Conservation (phyloP, 2,888 invertebrate genomes). For the Orchestes rusci region DNA sequence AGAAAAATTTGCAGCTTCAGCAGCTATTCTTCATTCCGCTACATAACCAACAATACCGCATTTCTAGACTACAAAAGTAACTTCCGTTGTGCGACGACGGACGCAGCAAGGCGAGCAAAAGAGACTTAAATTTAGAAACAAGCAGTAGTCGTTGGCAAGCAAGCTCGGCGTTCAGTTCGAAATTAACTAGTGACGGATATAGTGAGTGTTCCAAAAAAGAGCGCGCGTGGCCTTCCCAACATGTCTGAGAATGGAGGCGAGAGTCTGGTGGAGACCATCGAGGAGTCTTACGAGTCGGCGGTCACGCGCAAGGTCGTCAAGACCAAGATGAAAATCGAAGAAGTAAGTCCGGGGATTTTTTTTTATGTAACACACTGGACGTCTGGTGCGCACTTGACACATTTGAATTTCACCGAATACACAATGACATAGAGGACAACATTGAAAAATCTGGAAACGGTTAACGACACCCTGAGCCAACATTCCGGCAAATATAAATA, state of each 20-base stretch:
- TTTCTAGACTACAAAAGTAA: constrained; percentile 27
- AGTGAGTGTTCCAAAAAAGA: constrained; percentile 12
- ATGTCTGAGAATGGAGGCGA: constrained; percentile 24
- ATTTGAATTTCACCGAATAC: no score
- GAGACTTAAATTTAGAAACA: constrained; percentile 36
- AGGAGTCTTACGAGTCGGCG: constrained; percentile 62
- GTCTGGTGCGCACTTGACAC: no score
- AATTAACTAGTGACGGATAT: constrained; percentile 23
- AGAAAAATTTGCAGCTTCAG: no score
- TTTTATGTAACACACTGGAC: constrained; percentile 25
- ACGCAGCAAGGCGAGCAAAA: no score
- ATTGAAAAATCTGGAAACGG: no score
- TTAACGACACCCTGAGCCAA: no score
- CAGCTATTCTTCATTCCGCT: no score
- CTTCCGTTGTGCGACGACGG: constrained; percentile 31
- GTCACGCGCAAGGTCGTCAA: constrained; percentile 63
- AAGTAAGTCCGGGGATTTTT: constrained; percentile 49
- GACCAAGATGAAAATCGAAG: constrained; percentile 65
- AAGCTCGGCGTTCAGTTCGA: constrained; percentile 24
- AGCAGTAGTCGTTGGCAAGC: constrained; percentile 26
- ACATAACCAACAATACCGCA: constrained; percentile 18
- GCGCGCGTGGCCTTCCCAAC: constrained; percentile 19
- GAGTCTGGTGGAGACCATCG: constrained; percentile 60
- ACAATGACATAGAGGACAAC: no score
- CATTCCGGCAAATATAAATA: no score